Conservation (phyloP, 2,888 invertebrate genomes). For the Latrodectus hesperus region DNA sequence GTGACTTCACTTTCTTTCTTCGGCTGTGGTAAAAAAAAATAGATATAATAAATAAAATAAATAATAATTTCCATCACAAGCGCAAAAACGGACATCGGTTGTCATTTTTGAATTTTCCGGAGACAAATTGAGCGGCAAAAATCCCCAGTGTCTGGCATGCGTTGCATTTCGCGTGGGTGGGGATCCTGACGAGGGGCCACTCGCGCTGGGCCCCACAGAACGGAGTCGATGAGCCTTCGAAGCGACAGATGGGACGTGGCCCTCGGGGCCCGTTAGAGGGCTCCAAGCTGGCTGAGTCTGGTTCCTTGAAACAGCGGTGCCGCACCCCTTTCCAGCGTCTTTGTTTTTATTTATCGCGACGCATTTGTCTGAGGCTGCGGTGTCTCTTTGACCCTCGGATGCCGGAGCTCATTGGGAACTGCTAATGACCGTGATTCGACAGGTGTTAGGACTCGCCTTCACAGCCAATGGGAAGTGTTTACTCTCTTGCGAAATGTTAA, state of each 20-base stretch:
- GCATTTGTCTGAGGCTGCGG: not conserved
- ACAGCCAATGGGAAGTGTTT: no score
- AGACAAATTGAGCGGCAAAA: slow-evolving; percentile 37
- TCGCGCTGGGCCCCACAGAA: slow-evolving; percentile 8
- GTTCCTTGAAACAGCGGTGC: slow-evolving; percentile 21
- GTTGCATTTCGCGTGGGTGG: slow-evolving; percentile 42
- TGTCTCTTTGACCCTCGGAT: not conserved
- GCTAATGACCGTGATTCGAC: no score
- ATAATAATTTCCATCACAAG: no score
- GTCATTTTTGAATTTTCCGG: slow-evolving; percentile 28
- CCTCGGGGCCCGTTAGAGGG: slow-evolving; percentile 15
- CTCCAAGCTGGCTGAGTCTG: slow-evolving; percentile 28
- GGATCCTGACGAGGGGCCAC: slow-evolving; percentile 20
- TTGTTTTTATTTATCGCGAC: slow-evolving; percentile 6
- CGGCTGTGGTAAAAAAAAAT: no score
- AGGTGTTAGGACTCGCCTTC: no score
- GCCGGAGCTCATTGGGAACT: no score
- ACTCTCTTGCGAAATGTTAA: no score
- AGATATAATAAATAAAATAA: no score
- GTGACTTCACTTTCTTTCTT: no score
- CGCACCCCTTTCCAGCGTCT: slow-evolving; percentile 39
- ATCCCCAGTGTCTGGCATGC: not conserved
- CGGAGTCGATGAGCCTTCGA: slow-evolving; percentile 32
- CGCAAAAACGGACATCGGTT: slow-evolving; percentile 36
- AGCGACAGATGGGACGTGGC: slow-evolving; percentile 43